Evolutionary conservation across 1,140 invertebrate genomes (phyloP), one percentile per base, ranked within the genome.

Genomic region (Protaetia brevitarsis): DNA sequence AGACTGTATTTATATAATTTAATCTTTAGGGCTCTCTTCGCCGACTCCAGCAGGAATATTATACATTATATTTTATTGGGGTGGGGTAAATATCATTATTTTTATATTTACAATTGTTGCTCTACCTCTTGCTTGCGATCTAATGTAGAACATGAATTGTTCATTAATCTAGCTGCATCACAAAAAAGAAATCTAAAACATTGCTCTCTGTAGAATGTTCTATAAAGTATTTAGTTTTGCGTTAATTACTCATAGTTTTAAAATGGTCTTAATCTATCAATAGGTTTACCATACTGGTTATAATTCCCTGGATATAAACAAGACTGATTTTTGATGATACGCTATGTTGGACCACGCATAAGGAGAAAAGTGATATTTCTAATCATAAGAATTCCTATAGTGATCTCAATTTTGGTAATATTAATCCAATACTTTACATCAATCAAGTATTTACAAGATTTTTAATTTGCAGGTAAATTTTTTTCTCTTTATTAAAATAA

Each of bases 401-500:
- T 86, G 21, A 72, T 84, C 23, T 87, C 87, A 0, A 86, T 88
- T 70, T 74, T 88, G 68, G 88, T 89, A 81, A 56, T 45, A 27
- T 0, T 70, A 29, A 31, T 34, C 11, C 13, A 8, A 41, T 60
- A 27, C 11, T 28, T 60, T 31, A 21, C 13, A 27, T 29, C 2
- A 34, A 66, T 13, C 19, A 60, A 64, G n/a, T 28, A 27, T 34
- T 63, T 28, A 8, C 8, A 29, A 31, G 29, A 58, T 13, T 21
- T 23, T 13, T 21, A 3, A 63, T 41, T 41, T 84, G 66, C 76
- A 92, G 89, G 78, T 91, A 29, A 92, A 90, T 75, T 88, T 92
- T 64, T 76, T 87, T 34, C 85, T 93, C 60, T 92, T 93, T 75
- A 77, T 92, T 34, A 91, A 90, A 74, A 91, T 92, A 51, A 84